Evolutionary conservation across 1,140 invertebrate species (phyloP).

Genomic region (Cephus cinctus): DNA sequence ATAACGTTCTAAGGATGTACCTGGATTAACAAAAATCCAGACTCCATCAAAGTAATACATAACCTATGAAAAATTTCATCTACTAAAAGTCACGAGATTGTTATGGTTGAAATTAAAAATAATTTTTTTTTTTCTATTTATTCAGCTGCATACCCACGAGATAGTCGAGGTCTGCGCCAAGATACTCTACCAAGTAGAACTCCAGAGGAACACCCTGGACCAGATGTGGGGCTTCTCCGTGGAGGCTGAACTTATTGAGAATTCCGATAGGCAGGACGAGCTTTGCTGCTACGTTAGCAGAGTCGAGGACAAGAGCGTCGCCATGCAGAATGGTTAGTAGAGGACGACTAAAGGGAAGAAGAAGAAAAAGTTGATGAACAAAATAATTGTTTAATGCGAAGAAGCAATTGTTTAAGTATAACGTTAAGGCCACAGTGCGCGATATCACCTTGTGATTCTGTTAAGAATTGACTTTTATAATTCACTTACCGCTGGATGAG

Average conservation of each 20-base stretch:
- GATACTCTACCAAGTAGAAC: constrained; percentile 93
- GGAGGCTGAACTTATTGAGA: constrained; percentile 94
- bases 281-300: constrained; percentile 95
- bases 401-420: too few relatives aligned
- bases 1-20: too few relatives aligned
- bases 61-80: not conserved
- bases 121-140: constrained; percentile 31
- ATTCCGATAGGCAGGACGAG: constrained; percentile 93
- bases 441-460: too few relatives aligned
- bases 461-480: too few relatives aligned
- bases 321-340: constrained; percentile 89
- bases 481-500: constrained; percentile 17
- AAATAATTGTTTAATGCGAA: too few relatives aligned
- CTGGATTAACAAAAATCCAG: too few relatives aligned
- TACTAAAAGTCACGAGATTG: not conserved
- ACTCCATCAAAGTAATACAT: too few relatives aligned
- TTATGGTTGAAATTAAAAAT: not conserved
- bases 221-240: constrained; percentile 98
- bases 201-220: constrained; percentile 82
- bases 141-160: constrained; percentile 89
- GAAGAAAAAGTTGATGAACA: not conserved
- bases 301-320: constrained; percentile 91
- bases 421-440: too few relatives aligned
- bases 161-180: constrained; percentile 95
- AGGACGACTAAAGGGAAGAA: not conserved